Evolutionary conservation across 2,113 vertebrate species (phyloP), one percentile per base, ranked within the genome.

Genomic region (Malurus alboscapulatus): DNA sequence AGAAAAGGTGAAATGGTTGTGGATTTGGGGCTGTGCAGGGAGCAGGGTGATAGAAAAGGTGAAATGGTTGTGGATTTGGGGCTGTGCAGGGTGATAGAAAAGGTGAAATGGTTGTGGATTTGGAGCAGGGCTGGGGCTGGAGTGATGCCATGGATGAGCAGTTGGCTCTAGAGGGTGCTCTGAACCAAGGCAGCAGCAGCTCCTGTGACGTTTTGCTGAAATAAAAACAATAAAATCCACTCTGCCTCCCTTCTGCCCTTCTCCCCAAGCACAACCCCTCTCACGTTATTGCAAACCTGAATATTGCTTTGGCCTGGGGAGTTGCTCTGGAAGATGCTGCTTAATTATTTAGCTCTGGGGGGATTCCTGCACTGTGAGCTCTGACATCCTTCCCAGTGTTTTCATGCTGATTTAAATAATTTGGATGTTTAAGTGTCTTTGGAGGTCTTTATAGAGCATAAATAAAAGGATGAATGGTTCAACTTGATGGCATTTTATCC

Each of bases 151-250:
- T 34, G n/a, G 65, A 12, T 66, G 42, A 62, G 85, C 44, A 78
- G 85, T 12, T 44, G 92, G 80, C 97, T 98, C 94, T 91, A 97
- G 97, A 97, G 97, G 97, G 97, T 87, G 88, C 94, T 94, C 73
- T 48, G 72, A 91, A 7, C 77, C 95, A 92, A 92, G 40, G 6
- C 18, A 80, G 5, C 12, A 42, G 75, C 20, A 1, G 5, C 44
- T 55, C n/a, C 47, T 38, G 0, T 32, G 57, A 7, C 2, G 7
- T 75, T 95, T 66, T 5, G 15, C 63, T 90, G 67, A 21, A 42
- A 66, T 38, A 44, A 90, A 94, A 92, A 63, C 75, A 75, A 32
- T 78, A 26, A n/a, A 69, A 65, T 36, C 17, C 30, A 0, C 76
- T 73, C 2, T 87, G 45, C 65, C 8, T 53, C 77, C 53, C 67